phyloP scores from a whole-genome alignment of 2,113 vertebrate species.

The Triplophysa tibetana region DNA sequence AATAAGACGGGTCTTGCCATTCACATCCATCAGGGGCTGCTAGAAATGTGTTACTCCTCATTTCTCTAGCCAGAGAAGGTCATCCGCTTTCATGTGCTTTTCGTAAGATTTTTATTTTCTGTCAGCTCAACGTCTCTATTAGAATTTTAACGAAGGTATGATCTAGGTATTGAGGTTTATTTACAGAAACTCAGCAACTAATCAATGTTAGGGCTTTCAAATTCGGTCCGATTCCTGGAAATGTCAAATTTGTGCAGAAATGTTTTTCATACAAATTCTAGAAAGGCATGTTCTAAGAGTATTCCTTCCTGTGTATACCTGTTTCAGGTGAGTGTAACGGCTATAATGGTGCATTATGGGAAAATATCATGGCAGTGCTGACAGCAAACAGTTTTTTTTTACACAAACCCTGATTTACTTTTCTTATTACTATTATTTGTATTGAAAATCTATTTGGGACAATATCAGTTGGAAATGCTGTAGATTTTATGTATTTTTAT shows the following conservation, averaged over 20 bases:
- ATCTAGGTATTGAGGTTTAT: conserved; percentile 49
- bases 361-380: conserved; percentile 37
- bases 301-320: neutral
- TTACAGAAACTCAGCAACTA: conserved; percentile 46
- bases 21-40: neutral
- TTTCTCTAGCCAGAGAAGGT: conserved; percentile 21
- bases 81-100: conserved; percentile 1
- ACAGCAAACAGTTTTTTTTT: conserved; percentile 15
- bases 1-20: conserved; percentile 24
- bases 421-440: neutral
- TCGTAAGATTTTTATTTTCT: conserved; percentile 5
- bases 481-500: neutral
- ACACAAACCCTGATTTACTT: neutral
- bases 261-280: conserved; percentile 35
- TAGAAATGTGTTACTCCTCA: conserved; percentile 9
- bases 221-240: conserved; percentile 38
- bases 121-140: conserved; percentile 51
- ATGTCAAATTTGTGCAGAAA: conserved; percentile 40
- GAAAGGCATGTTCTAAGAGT: conserved; percentile 9
- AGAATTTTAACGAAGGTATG: conserved; percentile 36
- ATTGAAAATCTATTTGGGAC: neutral
- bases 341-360: neutral
- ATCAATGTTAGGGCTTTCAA: neutral
- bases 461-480: neutral
- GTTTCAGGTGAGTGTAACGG: neutral